Conservation (phyloP, 2,888 invertebrate genomes). For the Drosophila seclusa region DNA sequence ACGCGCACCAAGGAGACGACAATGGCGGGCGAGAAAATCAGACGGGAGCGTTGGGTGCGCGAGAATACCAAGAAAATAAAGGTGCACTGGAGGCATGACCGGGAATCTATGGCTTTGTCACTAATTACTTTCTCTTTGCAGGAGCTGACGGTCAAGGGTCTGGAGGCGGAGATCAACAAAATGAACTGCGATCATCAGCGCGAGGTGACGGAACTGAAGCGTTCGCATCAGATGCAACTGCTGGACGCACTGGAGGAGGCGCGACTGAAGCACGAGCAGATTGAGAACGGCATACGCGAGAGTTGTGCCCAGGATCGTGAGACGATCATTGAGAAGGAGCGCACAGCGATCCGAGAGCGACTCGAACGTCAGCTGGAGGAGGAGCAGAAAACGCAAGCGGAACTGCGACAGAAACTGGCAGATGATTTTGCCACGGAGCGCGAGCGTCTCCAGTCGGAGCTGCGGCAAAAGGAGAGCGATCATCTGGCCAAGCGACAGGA, state of each 20-base stretch:
- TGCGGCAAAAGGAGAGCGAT: constrained; percentile 85
- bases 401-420: constrained; percentile 86
- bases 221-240: constrained; percentile 88
- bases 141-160: constrained; percentile 94
- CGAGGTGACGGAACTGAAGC: constrained; percentile 86
- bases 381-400: constrained; percentile 86
- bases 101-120: neutral
- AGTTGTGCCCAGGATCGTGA: constrained; percentile 88
- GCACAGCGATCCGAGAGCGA: constrained; percentile 87
- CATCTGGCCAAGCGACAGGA: constrained; percentile 83
- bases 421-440: constrained; percentile 85
- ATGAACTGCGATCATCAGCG: constrained; percentile 91
- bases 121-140: constrained; percentile 59
- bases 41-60: constrained; percentile 92
- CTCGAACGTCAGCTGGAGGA: constrained; percentile 87
- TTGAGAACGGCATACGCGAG: constrained; percentile 87
- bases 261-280: constrained; percentile 87
- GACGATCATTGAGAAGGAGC: constrained; percentile 87
- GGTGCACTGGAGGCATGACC: constrained; percentile 84
- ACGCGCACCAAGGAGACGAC: constrained; percentile 91
- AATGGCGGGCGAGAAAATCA: constrained; percentile 90
- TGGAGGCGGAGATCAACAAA: constrained; percentile 93
- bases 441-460: constrained; percentile 84
- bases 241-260: constrained; percentile 90
- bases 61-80: constrained; percentile 94